phyloP scores from a whole-genome alignment of 2,113 vertebrate genomes.

The Pelusios castaneus region DNA sequence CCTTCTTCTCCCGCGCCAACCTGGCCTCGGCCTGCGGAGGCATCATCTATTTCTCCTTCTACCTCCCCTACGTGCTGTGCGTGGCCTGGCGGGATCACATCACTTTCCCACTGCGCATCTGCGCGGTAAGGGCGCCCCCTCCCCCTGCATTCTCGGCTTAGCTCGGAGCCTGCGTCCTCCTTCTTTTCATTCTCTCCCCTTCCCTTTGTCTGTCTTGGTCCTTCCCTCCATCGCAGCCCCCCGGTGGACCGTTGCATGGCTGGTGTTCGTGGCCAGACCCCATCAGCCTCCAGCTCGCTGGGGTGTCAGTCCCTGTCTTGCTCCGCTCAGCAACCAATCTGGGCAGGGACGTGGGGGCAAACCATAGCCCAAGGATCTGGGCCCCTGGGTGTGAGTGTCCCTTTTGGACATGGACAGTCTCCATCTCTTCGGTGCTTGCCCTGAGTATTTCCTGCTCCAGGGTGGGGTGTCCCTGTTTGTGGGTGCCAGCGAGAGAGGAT shows the following conservation, averaged over 20 bases:
- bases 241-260: no score
- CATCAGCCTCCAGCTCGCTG: no score
- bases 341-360: no score
- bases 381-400: no score
- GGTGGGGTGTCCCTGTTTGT: not conserved
- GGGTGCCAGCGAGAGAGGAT: not conserved
- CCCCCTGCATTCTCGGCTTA: no score
- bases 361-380: no score
- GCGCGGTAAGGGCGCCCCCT: constrained; percentile 77
- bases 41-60: constrained; percentile 89
- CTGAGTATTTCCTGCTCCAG: not conserved
- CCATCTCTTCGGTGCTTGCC: not conserved
- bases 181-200: no score
- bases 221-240: no score
- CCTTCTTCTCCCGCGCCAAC: constrained; percentile 89
- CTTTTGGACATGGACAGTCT: not conserved
- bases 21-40: constrained; percentile 90
- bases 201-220: no score
- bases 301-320: no score
- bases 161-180: no score
- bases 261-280: no score
- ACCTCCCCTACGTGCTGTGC: constrained; percentile 90
- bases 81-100: constrained; percentile 88
- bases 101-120: constrained; percentile 73
- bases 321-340: not conserved